Percentiles rank a stretch among this genome's conserved stretches.
Evolutionary conservation across 2,113 vertebrate species (phyloP).

Genomic region (Suncus etruscus): DNA sequence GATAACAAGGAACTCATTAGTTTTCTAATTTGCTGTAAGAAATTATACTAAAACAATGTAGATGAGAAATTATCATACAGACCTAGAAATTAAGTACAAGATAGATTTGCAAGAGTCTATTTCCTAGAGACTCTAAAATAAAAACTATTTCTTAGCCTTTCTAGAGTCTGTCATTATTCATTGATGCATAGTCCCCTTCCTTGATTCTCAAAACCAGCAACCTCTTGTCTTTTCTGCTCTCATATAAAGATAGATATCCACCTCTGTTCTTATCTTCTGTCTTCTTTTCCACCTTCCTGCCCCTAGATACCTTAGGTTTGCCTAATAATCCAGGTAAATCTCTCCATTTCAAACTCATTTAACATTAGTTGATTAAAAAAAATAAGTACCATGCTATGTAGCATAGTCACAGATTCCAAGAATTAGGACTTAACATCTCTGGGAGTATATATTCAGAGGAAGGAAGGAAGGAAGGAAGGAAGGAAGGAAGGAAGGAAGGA

Average conservation of each 20-base stretch:
- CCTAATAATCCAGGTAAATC: neutral
- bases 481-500: neutral
- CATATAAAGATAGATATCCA: too few relatives aligned
- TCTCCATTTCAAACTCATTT: constrained; percentile 19
- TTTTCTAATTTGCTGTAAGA: neutral
- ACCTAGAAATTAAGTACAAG: neutral
- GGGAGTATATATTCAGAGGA: neutral
- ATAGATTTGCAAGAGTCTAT: neutral
- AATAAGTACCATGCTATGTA: neutral
- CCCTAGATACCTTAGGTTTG: neutral
- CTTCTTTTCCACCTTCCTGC: neutral
- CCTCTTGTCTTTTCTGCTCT: neutral
- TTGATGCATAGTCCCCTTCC: neutral
- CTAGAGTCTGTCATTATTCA: neutral
- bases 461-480: neutral
- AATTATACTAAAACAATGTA: neutral
- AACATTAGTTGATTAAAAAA: neutral
- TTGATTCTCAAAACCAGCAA: neutral
- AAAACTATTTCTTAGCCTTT: neutral
- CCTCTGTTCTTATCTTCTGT: neutral
- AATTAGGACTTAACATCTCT: neutral
- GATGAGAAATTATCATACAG: neutral
- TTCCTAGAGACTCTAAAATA: neutral
- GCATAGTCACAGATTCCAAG: neutral
- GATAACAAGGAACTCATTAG: neutral